These are phyloP conservation scores for Pogoniulus pusillus DNA, from an alignment of 2,797 vertebrate species.

Conservation along the genomic window DNA sequence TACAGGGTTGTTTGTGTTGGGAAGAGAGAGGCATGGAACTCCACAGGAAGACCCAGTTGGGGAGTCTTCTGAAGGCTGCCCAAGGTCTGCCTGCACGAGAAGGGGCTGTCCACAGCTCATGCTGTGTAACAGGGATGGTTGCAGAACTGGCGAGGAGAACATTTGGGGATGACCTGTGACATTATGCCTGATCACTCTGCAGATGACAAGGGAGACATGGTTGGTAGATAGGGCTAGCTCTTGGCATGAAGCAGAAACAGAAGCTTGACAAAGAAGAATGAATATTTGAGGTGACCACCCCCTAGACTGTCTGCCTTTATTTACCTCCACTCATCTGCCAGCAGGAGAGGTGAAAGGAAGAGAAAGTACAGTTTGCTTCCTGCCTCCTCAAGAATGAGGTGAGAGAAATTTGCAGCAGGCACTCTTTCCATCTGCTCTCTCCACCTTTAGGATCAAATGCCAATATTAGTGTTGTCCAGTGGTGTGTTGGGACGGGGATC, in stretches of 20 bases:
- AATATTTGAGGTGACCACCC: background rate
- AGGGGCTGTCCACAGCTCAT: background rate
- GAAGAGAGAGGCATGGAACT: background rate
- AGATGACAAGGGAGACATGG: background rate
- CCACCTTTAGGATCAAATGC: background rate
- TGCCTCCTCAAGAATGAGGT: background rate
- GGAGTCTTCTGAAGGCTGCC: background rate
- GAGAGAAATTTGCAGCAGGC: background rate
- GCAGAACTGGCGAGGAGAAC: background rate
- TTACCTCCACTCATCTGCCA: background rate
- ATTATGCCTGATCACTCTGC: background rate
- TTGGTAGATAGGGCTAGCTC: background rate
- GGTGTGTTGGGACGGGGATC: background rate
- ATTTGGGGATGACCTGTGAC: rapidly evolving
- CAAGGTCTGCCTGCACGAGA: background rate
- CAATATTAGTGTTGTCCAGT: background rate
- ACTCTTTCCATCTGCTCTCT: background rate
- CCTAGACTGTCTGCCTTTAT: background rate
- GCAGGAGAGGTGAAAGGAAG: background rate
- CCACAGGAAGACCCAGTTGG: background rate
- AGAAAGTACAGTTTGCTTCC: background rate
- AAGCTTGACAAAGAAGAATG: background rate
- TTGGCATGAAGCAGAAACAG: background rate
- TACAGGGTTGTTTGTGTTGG: background rate
- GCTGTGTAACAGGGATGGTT: background rate